Conservation (phyloP, 2,888 invertebrate species). For the Coenonympha glycerion region DNA sequence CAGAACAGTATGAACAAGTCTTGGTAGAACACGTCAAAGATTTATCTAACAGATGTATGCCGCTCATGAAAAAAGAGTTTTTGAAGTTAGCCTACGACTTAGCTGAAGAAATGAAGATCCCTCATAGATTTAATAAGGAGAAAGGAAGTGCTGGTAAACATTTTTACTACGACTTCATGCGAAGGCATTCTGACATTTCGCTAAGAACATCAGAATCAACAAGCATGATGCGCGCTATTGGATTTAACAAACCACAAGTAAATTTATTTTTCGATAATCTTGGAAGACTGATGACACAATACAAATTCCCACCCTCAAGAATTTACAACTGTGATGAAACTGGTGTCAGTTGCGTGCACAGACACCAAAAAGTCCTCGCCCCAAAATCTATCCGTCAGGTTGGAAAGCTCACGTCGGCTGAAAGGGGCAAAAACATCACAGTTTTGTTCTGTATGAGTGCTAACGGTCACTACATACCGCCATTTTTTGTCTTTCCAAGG, state of each 20-base stretch:
- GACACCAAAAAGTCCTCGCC: conserved; percentile 28
- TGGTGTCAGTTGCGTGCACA: conserved; percentile 28
- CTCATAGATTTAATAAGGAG: too few species aligned
- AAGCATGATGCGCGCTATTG: conserved; percentile 26
- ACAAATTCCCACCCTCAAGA: conserved; percentile 28
- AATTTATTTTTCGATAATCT: conserved; percentile 14
- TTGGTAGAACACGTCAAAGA: too few species aligned
- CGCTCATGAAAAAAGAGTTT: too few species aligned
- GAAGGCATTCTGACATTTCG: conserved; percentile 18
- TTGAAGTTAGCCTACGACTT: too few species aligned
- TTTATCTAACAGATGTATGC: too few species aligned
- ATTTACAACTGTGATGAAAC: conserved; percentile 35
- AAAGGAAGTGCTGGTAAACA: too few species aligned
- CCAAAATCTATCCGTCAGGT: too few species aligned
- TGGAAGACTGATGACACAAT: conserved; percentile 19
- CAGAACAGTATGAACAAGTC: too few species aligned
- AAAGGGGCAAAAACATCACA: too few species aligned
- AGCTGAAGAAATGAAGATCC: too few species aligned
- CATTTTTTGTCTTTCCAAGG: conserved; percentile 30
- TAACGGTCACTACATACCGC: conserved; percentile 28
- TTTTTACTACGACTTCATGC: too few species aligned
- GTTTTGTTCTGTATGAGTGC: conserved; percentile 28
- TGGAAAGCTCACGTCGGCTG: too few species aligned
- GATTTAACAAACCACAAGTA: conserved; percentile 31
- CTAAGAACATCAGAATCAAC: conserved; percentile 28